Evolutionary conservation across 2,113 vertebrate species (phyloP).

Genomic region (Ammospiza caudacuta): DNA sequence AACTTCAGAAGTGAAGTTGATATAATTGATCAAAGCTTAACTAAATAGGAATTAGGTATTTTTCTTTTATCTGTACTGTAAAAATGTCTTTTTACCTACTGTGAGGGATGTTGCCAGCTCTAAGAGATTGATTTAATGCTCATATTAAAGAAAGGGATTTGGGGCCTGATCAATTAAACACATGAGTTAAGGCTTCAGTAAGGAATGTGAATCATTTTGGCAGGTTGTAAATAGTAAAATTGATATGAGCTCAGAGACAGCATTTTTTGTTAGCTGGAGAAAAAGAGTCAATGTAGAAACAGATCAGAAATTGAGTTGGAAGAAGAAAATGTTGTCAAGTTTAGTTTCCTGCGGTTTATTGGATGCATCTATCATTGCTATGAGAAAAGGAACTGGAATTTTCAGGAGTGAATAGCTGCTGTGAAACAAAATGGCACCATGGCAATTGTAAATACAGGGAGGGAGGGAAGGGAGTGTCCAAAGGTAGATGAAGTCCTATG

Average conservation of each 20-base stretch:
- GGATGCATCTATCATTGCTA: background rate
- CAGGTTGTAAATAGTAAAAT: slow-evolving; percentile 61
- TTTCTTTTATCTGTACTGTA: slow-evolving; percentile 17
- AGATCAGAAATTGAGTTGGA: slow-evolving; percentile 37
- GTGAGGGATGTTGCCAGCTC: background rate
- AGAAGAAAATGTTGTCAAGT: slow-evolving; percentile 1
- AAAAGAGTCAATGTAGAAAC: slow-evolving; percentile 36
- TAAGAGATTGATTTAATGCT: slow-evolving; percentile 19
- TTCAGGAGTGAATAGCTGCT: background rate
- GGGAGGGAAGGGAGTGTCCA: fast-evolving
- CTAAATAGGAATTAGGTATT: slow-evolving; percentile 1
- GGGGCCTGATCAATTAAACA: slow-evolving; percentile 49
- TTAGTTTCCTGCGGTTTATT: slow-evolving; percentile 22
- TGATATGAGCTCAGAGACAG: slow-evolving; percentile 23
- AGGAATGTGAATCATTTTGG: slow-evolving; percentile 19
- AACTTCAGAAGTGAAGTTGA: background rate
- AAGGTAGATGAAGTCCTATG: background rate
- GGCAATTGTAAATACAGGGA: background rate
- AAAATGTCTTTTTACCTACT: background rate
- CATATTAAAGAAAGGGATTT: background rate
- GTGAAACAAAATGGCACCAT: background rate
- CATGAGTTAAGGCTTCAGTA: slow-evolving; percentile 5
- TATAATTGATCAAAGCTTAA: background rate
- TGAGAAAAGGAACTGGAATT: background rate
- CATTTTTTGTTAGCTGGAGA: slow-evolving; percentile 39